Evolutionary conservation across 1,140 invertebrate species (phyloP).

Genomic region (Leptonema lineaticorne): DNA sequence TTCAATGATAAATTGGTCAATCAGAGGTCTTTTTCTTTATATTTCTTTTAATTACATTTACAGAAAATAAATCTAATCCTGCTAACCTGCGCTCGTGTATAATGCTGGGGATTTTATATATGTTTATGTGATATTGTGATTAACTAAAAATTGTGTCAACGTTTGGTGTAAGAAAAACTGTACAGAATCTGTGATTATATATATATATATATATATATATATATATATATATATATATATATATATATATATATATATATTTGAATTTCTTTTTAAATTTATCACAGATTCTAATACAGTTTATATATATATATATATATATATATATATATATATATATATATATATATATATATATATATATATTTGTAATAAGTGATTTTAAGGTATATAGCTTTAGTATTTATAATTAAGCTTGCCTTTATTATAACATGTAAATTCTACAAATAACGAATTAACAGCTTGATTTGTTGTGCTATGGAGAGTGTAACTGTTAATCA

Average conservation of each 20-base stretch:
- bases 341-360: no score
- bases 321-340: no score
- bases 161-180: not conserved
- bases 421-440: conserved; percentile 3
- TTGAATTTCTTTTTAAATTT: no score
- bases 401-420: not conserved
- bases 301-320: no score
- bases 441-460: not conserved
- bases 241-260: no score
- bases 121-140: conserved; percentile 20
- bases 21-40: conserved; percentile 54
- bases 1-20: conserved; percentile 78
- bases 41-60: conserved; percentile 34
- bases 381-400: not conserved
- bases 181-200: no score
- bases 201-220: no score
- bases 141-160: conserved; percentile 15
- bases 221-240: no score
- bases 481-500: no score
- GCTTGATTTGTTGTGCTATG: no score
- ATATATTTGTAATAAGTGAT: no score
- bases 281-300: no score
- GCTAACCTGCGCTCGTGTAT: conserved; percentile 34
- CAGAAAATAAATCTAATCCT: conserved; percentile 37
- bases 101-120: conserved; percentile 32